phyloP scores from a whole-genome alignment of 2,888 invertebrate genomes.

The Omphaloscelis lunosa region DNA sequence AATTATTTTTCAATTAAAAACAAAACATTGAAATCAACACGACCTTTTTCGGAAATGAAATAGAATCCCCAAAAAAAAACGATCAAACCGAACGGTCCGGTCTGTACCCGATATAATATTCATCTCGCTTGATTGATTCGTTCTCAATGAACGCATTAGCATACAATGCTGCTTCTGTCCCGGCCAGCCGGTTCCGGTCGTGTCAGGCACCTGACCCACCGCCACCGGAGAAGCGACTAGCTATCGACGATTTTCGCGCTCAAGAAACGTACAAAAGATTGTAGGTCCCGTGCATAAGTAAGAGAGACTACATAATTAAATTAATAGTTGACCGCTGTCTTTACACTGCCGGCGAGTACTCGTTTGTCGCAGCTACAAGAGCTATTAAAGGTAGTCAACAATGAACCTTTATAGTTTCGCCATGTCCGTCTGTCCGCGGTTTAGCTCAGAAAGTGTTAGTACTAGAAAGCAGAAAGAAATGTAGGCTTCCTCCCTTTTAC shows the following conservation, averaged over 20 bases:
- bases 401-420: no score
- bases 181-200: conserved; percentile 56
- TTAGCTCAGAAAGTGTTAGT: no score
- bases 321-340: not conserved
- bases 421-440: no score
- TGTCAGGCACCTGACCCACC: not conserved
- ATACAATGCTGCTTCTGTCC: conserved; percentile 66
- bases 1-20: conserved; percentile 13
- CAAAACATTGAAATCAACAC: conserved; percentile 9
- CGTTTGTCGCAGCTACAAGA: not conserved
- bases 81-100: conserved; percentile 10
- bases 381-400: not conserved
- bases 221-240: not conserved
- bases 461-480: no score
- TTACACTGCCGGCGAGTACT: not conserved
- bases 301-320: not conserved
- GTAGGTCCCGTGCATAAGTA: not conserved
- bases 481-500: no score
- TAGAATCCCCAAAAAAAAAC: conserved; percentile 50
- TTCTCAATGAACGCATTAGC: conserved; percentile 68
- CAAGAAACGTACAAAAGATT: not conserved
- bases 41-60: conserved; percentile 45
- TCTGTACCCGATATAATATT: conserved; percentile 56
- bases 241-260: not conserved
- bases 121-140: conserved; percentile 68